Base-by-base conservation (phyloP, 2,797 vertebrate genomes). In the Ctenosaura bakeri region DNA sequence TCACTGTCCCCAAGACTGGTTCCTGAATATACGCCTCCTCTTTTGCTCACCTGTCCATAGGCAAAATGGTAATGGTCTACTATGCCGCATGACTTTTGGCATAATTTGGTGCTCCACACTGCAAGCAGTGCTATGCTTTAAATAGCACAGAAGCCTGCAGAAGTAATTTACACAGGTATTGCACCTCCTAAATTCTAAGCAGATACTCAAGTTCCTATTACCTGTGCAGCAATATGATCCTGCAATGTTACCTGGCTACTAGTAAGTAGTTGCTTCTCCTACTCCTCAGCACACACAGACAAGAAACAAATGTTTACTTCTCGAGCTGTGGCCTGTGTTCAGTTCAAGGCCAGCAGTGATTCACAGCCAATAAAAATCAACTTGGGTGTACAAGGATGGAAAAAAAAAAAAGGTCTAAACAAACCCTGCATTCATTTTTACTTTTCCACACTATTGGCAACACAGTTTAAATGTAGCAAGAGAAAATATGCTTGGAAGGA, bases 291-390 rank as follows among this genome's bases (percentile, higher is more conserved):
- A 24, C 54, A 91, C 81, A 46, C 62, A 32, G 2, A 77, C 62
- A 89, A 90, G 89, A 56, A 56, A 56, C 10, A 77, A 92, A 92
- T 0, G 64, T 18, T 32, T 74, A 87, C 0, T 88, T 0, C 73
- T 89, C 85, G 94, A 94, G 59, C 85, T 0, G 52, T 14, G 89
- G 52, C 18, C 95, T 92, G 85, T 29, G 74, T 56, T 16, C 71
- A 94, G 92, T 92, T 96, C 91, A 95, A 95, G 94, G 95, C 88
- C 93, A 94, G 92, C 56, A 80, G 85, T 52, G 86, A 54, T 54
- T 90, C 85, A 89, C 89, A 82, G 88, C 73, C 92, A 91, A 92
- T 93, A 84, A 91, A 88, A 94, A 90, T 89, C 69, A 66, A 89
- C 69, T 13, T 78, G 76, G 83, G 86, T 92, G 42, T 82, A 85